Evolutionary conservation across 2,113 vertebrate genomes (phyloP).

Genomic region (Malurus melanocephalus): DNA sequence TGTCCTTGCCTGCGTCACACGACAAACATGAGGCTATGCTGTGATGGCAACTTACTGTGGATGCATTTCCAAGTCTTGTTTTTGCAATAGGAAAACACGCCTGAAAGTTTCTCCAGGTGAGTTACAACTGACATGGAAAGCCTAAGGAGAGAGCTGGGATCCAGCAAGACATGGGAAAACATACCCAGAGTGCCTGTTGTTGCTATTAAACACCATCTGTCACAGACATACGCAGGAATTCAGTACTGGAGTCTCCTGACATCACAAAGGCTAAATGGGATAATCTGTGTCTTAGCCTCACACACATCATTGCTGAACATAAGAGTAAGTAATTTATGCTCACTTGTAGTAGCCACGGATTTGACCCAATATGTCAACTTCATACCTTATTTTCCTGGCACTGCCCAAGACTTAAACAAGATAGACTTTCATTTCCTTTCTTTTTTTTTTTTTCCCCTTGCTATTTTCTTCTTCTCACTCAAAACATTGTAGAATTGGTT

Average conservation of each 20-base stretch:
- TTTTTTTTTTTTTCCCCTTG: not conserved
- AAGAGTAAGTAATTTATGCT: not conserved
- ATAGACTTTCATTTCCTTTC: not conserved
- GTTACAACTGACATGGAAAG: not conserved
- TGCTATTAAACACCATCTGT: conserved; percentile 30
- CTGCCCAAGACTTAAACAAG: not conserved
- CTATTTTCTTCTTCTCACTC: not conserved
- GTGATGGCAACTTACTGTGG: not conserved
- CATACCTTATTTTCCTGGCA: not conserved
- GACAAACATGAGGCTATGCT: fast-evolving
- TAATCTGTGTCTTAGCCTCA: not conserved
- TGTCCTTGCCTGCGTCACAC: not conserved
- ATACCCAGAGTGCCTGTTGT: not conserved
- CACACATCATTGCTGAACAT: fast-evolving
- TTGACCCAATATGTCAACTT: not conserved
- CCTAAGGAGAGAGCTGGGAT: not conserved
- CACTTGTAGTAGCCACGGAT: not conserved
- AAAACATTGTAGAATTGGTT: not conserved
- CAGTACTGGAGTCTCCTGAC: not conserved
- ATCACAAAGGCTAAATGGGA: not conserved
- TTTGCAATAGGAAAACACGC: not conserved
- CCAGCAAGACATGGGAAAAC: not conserved
- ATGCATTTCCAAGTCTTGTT: not conserved
- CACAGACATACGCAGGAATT: not conserved
- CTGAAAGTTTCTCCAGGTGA: not conserved